Conservation (phyloP, 2,797 vertebrate species). For the Catostomus latipinnis region DNA sequence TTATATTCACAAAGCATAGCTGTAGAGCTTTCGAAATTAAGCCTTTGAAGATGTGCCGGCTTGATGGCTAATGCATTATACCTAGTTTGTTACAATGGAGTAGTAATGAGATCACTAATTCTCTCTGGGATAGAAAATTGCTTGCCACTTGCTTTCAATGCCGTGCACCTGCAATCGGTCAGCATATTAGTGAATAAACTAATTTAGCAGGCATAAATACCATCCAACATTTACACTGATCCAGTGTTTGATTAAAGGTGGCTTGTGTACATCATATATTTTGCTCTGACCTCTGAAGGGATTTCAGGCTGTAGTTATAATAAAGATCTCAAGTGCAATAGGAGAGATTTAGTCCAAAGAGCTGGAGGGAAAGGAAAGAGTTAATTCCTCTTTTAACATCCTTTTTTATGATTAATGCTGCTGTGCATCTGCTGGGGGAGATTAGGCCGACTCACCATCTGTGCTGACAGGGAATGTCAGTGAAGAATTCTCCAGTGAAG, state of each 20-base stretch:
- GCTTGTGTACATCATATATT: not conserved
- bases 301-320: not conserved
- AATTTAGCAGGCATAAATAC: not conserved
- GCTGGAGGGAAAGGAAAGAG: constrained; percentile 57
- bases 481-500: constrained; percentile 37
- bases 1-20: constrained; percentile 33
- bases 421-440: constrained; percentile 74
- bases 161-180: constrained; percentile 22
- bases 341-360: constrained; percentile 44
- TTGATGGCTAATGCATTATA: constrained; percentile 26
- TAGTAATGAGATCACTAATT: constrained; percentile 45
- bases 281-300: not conserved
- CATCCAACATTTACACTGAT: not conserved
- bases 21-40: constrained; percentile 25
- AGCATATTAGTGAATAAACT: constrained; percentile 24
- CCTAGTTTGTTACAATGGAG: constrained; percentile 22
- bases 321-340: not conserved
- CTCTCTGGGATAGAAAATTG: constrained; percentile 7
- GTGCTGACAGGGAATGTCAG: constrained; percentile 58
- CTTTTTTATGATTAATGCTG: constrained; percentile 74
- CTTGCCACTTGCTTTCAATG: constrained; percentile 13
- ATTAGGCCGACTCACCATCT: constrained; percentile 71
- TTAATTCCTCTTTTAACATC: constrained; percentile 69
- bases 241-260: constrained; percentile 13
- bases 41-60: constrained; percentile 24